Conservation (phyloP, 1,140 invertebrate species). For the Metaphire vulgaris region DNA sequence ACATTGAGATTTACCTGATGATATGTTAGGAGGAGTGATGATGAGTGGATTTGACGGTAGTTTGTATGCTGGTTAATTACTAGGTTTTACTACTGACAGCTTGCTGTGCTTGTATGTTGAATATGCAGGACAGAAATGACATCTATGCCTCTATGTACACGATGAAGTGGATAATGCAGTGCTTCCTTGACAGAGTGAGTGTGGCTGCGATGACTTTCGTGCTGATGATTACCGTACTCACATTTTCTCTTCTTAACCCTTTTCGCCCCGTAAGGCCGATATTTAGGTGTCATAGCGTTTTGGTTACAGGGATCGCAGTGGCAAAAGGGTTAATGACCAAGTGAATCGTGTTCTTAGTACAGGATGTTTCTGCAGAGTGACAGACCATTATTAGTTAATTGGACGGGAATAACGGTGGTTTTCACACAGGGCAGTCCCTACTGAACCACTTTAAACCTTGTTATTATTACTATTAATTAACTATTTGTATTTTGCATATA, state of each 20-base stretch:
- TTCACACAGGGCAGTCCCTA: neutral
- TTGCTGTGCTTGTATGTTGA: constrained; percentile 25
- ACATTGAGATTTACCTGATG: neutral
- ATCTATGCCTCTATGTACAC: constrained; percentile 92
- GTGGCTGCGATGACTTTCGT: constrained; percentile 7
- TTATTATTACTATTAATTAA: neutral
- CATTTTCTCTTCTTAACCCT: neutral
- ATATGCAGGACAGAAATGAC: constrained; percentile 72
- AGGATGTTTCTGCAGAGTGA: neutral
- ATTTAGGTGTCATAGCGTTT: neutral
- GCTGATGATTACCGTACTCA: neutral
- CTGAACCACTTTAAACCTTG: neutral
- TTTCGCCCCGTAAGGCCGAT: neutral
- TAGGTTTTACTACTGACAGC: neutral
- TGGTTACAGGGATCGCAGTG: neutral
- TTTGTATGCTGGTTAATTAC: neutral
- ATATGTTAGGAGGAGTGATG: neutral
- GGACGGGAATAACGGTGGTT: too few species aligned
- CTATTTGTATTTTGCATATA: neutral
- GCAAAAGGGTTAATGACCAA: neutral
- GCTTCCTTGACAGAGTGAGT: constrained; percentile 86
- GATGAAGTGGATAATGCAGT: constrained; percentile 99
- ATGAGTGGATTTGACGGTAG: neutral
- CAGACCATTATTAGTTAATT: neutral
- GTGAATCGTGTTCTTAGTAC: neutral